phyloP scores from a whole-genome alignment of 2,113 vertebrate species.

The Gracilinanus agilis region DNA sequence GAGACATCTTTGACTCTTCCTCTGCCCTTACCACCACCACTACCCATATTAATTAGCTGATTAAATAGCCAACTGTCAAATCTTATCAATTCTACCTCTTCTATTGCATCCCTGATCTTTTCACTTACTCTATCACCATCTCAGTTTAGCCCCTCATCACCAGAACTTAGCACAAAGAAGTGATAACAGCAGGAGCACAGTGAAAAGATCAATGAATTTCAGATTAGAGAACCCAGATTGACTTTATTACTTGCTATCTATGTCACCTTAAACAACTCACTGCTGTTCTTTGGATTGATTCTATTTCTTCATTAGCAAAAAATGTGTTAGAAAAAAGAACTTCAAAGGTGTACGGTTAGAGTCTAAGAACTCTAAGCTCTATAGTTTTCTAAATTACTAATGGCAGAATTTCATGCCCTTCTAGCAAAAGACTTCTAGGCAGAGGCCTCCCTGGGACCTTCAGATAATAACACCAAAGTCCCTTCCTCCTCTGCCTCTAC shows the following conservation, averaged over 20 bases:
- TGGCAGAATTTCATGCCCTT: not conserved
- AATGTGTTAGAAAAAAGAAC: not conserved
- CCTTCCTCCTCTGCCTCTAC: not conserved
- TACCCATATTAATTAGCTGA: not conserved
- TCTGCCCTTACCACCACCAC: not conserved
- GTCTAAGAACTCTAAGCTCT: not conserved
- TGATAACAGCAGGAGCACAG: not conserved
- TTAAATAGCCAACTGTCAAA: not conserved
- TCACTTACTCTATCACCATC: not conserved
- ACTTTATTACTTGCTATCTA: not conserved
- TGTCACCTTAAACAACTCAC: not conserved
- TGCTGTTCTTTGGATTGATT: not conserved
- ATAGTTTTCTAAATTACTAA: not conserved
- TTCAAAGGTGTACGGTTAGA: too few species aligned
- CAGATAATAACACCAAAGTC: not conserved
- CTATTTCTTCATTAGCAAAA: not conserved
- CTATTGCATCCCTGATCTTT: not conserved
- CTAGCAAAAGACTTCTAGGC: not conserved
- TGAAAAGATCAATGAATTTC: not conserved
- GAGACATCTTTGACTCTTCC: not conserved
- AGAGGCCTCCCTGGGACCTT: not conserved
- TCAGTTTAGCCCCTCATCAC: not conserved
- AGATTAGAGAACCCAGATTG: not conserved
- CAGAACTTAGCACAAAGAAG: not conserved
- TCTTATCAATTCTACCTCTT: not conserved